Evolutionary conservation across 1,140 invertebrate genomes (phyloP).

Genomic region (Neotoxoptera formosana): DNA sequence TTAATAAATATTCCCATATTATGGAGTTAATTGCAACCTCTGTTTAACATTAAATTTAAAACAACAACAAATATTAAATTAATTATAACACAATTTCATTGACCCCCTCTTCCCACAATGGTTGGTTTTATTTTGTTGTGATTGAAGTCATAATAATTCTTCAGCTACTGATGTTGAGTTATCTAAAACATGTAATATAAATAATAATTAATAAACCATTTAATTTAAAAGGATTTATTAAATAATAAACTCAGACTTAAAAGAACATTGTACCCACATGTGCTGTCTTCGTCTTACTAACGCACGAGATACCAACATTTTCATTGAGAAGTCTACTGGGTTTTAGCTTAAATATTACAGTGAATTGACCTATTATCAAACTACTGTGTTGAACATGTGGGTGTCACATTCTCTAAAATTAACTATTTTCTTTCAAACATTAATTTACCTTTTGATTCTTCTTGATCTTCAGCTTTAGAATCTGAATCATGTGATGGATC

Average conservation of each 20-base stretch:
- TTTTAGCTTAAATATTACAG: no score
- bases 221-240: not conserved
- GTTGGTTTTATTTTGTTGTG: not conserved
- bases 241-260: not conserved
- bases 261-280: not conserved
- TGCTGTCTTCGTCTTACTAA: not conserved
- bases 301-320: not conserved
- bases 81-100: not conserved
- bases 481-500: not conserved
- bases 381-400: not conserved
- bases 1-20: not conserved
- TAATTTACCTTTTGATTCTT: conserved; percentile 40
- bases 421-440: not conserved
- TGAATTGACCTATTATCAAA: not conserved
- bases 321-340: no score
- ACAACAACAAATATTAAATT: conserved; percentile 23
- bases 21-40: not conserved
- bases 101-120: not conserved
- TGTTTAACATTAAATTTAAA: not conserved
- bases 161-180: conserved; percentile 7
- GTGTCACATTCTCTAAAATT: not conserved
- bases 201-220: not conserved
- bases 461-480: not conserved
- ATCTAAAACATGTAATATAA: conserved; percentile 36
- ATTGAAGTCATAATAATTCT: not conserved